Conservation (phyloP, 1,140 invertebrate genomes). For the Sinonovacula constricta region DNA sequence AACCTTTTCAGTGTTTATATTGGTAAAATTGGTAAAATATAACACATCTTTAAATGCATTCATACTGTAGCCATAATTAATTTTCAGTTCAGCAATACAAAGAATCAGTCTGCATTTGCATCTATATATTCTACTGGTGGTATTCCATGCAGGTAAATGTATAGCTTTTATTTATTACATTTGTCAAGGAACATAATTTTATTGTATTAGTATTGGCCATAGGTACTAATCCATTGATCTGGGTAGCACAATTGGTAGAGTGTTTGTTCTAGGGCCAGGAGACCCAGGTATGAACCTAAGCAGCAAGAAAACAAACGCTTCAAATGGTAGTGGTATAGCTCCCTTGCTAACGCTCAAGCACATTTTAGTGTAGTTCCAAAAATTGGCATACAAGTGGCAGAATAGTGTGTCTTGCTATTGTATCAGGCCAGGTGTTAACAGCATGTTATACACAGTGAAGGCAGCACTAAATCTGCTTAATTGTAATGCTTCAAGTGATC, state of each 20-base stretch:
- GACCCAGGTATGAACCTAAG: background rate
- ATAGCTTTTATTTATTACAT: background rate
- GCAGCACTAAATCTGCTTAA: too few species aligned
- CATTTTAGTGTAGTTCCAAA: too few species aligned
- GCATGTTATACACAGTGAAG: too few species aligned
- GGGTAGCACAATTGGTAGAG: background rate
- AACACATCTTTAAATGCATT: constrained; percentile 1
- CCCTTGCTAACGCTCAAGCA: too few species aligned
- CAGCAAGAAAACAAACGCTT: background rate
- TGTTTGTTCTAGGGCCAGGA: background rate
- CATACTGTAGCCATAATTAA: background rate
- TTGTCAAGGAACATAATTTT: background rate
- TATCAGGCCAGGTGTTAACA: too few species aligned
- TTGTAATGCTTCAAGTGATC: too few species aligned
- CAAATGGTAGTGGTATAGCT: background rate
- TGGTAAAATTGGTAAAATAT: background rate
- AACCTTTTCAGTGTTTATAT: background rate
- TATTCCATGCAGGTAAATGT: constrained; percentile 72
- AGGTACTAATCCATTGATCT: background rate
- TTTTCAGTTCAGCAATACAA: constrained; percentile 65
- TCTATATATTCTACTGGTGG: constrained; percentile 75
- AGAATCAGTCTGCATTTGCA: constrained; percentile 74
- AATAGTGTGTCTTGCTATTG: too few species aligned
- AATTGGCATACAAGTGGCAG: too few species aligned
- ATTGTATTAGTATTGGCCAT: background rate